Evolutionary conservation across 1,140 invertebrate species (phyloP).

Genomic region (Penaeus chinensis): DNA sequence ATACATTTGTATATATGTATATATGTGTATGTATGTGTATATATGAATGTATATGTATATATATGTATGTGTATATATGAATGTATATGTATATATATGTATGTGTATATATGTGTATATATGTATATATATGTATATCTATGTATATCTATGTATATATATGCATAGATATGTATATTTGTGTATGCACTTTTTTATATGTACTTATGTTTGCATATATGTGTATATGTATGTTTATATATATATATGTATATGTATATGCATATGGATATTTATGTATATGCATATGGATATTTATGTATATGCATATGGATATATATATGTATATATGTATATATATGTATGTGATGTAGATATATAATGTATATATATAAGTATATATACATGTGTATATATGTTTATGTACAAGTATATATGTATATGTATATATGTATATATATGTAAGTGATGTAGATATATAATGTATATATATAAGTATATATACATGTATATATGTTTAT

Average conservation of each 20-base stretch:
- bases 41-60: too few species aligned
- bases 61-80: too few species aligned
- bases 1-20: not conserved
- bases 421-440: constrained; percentile 22
- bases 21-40: not conserved
- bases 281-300: not conserved
- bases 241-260: constrained; percentile 39
- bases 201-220: not conserved
- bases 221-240: constrained; percentile 10
- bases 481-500: constrained; percentile 13
- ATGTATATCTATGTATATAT: too few species aligned
- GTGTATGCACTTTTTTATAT: not conserved
- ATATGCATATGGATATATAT: not conserved
- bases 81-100: too few species aligned
- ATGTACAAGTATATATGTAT: constrained; percentile 6
- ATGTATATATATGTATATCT: too few species aligned
- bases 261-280: not conserved
- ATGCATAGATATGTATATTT: not conserved
- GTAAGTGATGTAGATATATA: constrained; percentile 17
- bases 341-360: not conserved
- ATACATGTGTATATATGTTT: not conserved
- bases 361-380: not conserved
- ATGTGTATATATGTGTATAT: too few species aligned
- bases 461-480: constrained; percentile 18
- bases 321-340: not conserved